Base-by-base conservation (phyloP, 2,888 invertebrate species). In the Caenorhabditis wallacei region DNA sequence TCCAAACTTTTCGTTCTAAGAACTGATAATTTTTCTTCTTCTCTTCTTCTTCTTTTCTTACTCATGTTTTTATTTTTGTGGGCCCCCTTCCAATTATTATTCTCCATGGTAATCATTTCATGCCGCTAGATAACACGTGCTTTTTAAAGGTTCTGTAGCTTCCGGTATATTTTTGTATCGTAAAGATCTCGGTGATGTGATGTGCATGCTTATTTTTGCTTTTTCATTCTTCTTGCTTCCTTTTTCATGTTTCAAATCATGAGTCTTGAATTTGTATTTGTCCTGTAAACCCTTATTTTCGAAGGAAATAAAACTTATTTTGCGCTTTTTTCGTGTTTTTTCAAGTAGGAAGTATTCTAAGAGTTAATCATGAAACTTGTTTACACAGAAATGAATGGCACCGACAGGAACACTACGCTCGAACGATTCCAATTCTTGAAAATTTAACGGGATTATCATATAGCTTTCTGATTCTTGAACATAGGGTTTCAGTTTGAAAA, bases 221-320 rank as follows among this genome's bases (percentile, higher is more conserved):
- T 2, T 37, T 51, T 8, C 37, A 37, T 30, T 18, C 22, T n/a
- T 54, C 30, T 54, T 48, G 40, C 46, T 18, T 24, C 4, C n/a
- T n/a, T 30, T 43, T 57, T 22, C 59, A 2, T 61, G 48, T 30
- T n/a, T n/a, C n/a, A n/a, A 18, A 16, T 37, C n/a, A 59, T 22
- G n/a, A 7, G 18, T 48, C 2, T 18, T 18, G 1, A 48, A 5
- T 48, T 48, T 40, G 35, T 54, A n/a, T n/a, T n/a, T n/a, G 22
- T 5, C 37, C 20, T 64, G 22, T 51, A 8, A 37, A 63, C 1
- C 18, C 4, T 64, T 35, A 16, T 68, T 76, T 66, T 68, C 75
- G 68, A 59, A 68, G 68, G 68, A 68, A 76, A 76, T 76, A 76
- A 76, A 76, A 66, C 74, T 75, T 75, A 40, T 63, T 74, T 74